Evolutionary conservation across 2,113 vertebrate genomes (phyloP).

Genomic region (Coracopsis vasa): DNA sequence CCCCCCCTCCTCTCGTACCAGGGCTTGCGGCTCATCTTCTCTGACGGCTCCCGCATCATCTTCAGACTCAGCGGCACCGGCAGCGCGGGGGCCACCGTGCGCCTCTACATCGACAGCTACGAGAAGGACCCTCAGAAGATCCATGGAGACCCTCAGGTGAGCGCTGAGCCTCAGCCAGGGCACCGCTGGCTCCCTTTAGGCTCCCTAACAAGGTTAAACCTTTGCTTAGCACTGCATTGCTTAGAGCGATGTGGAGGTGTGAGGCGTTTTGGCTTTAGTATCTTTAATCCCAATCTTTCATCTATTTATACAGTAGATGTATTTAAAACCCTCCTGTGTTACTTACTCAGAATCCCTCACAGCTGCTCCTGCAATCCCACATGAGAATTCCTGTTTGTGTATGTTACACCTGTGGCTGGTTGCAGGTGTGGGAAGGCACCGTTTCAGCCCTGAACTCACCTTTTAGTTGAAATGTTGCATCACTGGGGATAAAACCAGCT

Average conservation of each 20-base stretch:
- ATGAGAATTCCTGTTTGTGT: neutral
- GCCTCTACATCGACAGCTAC: constrained; percentile 98
- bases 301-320: neutral
- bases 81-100: constrained; percentile 92
- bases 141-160: constrained; percentile 91
- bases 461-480: neutral
- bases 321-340: neutral
- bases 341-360: neutral
- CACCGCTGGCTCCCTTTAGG: neutral
- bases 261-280: neutral
- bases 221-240: neutral
- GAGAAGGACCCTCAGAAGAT: constrained; percentile 92
- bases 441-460: neutral
- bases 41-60: constrained; percentile 94
- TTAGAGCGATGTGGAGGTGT: neutral
- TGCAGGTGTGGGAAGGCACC: neutral
- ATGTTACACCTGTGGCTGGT: neutral
- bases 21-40: constrained; percentile 94
- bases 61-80: constrained; percentile 97
- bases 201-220: neutral
- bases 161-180: accelerated
- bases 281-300: neutral
- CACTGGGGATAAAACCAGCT: neutral
- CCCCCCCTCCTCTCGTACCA: constrained; percentile 40
- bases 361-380: neutral